phyloP scores from a whole-genome alignment of 2,888 invertebrate species.

The Dysmachus trigonus region DNA sequence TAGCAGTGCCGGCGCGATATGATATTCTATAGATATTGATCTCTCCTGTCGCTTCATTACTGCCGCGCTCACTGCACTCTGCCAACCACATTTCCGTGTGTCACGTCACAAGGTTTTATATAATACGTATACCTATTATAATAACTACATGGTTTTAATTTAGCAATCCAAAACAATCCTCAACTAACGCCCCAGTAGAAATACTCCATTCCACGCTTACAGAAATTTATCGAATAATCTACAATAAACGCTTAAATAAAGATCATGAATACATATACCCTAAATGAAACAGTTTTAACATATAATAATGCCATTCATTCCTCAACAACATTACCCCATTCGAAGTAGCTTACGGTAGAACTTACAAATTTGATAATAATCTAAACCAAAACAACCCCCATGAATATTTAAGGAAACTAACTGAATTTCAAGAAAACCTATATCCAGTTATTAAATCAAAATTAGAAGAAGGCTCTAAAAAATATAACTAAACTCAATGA shows the following conservation, averaged over 20 bases:
- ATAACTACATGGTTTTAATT: too few relatives aligned
- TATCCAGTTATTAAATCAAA: neutral
- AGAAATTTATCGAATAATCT: constrained; percentile 49
- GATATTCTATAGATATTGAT: too few relatives aligned
- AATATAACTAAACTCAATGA: neutral
- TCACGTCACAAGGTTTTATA: too few relatives aligned
- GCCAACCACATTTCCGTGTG: too few relatives aligned
- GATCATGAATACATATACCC: constrained; percentile 44
- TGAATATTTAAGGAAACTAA: neutral
- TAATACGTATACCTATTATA: too few relatives aligned
- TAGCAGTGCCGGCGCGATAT: too few relatives aligned
- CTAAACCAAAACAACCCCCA: neutral
- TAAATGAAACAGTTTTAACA: too few relatives aligned
- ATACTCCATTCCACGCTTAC: constrained; percentile 48
- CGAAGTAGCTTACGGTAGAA: neutral
- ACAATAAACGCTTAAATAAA: constrained; percentile 2
- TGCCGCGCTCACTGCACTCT: too few relatives aligned
- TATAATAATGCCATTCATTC: constrained; percentile 11
- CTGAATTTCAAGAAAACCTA: neutral
- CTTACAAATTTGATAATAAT: neutral
- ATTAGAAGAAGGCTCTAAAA: too few relatives aligned
- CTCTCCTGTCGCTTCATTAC: too few relatives aligned
- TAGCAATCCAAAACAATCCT: constrained; percentile 37
- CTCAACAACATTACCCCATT: too few relatives aligned
- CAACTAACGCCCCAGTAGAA: constrained; percentile 48